A percentile compares a stretch with the other conserved stretches of the same genome.
These are phyloP conservation scores for Chitala chitala DNA, from an alignment of 2,113 vertebrate genomes.

Conservation along the genomic window DNA sequence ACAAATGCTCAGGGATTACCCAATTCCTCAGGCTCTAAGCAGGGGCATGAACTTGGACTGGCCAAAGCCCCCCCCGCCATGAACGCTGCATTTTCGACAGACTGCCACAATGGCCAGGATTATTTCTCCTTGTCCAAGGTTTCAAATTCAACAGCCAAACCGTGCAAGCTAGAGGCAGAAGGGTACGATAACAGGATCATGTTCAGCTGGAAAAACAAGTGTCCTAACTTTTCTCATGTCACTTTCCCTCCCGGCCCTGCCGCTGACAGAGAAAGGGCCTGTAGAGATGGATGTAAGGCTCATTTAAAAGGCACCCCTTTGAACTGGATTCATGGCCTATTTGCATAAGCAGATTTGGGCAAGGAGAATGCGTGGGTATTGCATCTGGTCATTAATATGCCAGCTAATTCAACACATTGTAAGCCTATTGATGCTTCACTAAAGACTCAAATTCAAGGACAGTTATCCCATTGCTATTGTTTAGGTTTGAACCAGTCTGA, in stretches of 20 bases:
- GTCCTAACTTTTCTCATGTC: constrained; percentile 84
- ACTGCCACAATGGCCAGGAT: constrained; percentile 68
- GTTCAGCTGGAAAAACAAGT: constrained; percentile 85
- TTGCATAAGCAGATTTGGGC: constrained; percentile 89
- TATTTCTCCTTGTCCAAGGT: constrained; percentile 75
- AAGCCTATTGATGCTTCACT: constrained; percentile 81
- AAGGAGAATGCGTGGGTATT: constrained; percentile 67
- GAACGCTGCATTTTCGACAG: constrained; percentile 65
- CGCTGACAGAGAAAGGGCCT: constrained; percentile 61
- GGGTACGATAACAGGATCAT: constrained; percentile 85
- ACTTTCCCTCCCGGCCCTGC: constrained; percentile 70
- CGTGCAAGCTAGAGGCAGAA: constrained; percentile 73
- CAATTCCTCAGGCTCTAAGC: constrained; percentile 63
- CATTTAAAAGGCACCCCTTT: constrained; percentile 78
- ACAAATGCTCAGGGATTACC: constrained; percentile 67
- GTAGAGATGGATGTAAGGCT: constrained; percentile 63
- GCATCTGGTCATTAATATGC: constrained; percentile 82
- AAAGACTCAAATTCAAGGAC: constrained; percentile 84
- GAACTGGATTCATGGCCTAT: constrained; percentile 86
- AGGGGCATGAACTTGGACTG: constrained; percentile 57
- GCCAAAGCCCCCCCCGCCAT: constrained; percentile 62
- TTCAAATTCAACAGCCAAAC: constrained; percentile 73
- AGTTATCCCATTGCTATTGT: constrained; percentile 76
- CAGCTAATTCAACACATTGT: constrained; percentile 84
- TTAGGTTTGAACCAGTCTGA: constrained; percentile 68